Evolutionary conservation across 2,888 invertebrate genomes (phyloP).

Genomic region (Syrista parreyssii): DNA sequence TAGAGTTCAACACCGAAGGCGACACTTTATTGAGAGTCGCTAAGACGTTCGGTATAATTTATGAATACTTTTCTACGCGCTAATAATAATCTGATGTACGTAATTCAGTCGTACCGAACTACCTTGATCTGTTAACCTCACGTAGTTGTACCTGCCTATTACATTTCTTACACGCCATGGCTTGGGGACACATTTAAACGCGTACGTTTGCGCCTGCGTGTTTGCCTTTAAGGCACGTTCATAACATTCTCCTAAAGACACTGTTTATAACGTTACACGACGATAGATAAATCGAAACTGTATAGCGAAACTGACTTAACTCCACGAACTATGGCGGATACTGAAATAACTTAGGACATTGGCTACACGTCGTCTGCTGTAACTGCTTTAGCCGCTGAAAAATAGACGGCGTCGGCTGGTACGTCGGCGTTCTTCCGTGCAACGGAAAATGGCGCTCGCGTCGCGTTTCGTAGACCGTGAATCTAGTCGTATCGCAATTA

Average conservation of each 20-base stretch:
- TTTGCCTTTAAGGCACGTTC: neutral
- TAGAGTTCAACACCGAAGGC: neutral
- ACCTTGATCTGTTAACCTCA: slow-evolving; percentile 56
- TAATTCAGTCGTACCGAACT: slow-evolving; percentile 30
- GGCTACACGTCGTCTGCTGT: neutral
- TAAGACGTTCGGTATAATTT: neutral
- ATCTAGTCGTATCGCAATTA: neutral
- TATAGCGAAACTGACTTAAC: neutral
- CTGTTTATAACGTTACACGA: neutral
- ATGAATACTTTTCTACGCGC: slow-evolving; percentile 26
- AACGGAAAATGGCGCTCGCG: neutral
- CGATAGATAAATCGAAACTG: neutral
- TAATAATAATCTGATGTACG: neutral
- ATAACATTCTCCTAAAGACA: neutral
- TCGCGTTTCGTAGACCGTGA: neutral
- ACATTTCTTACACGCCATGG: slow-evolving; percentile 35
- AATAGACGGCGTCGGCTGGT: neutral
- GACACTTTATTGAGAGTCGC: neutral
- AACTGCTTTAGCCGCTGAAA: neutral
- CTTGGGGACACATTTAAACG: neutral
- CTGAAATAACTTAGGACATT: neutral
- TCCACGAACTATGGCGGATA: neutral
- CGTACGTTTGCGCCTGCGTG: neutral
- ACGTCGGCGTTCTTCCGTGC: neutral
- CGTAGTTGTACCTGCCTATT: slow-evolving; percentile 40